Evolutionary conservation across 2,113 vertebrate genomes (phyloP).

Genomic region (Mionectes macconnelli): DNA sequence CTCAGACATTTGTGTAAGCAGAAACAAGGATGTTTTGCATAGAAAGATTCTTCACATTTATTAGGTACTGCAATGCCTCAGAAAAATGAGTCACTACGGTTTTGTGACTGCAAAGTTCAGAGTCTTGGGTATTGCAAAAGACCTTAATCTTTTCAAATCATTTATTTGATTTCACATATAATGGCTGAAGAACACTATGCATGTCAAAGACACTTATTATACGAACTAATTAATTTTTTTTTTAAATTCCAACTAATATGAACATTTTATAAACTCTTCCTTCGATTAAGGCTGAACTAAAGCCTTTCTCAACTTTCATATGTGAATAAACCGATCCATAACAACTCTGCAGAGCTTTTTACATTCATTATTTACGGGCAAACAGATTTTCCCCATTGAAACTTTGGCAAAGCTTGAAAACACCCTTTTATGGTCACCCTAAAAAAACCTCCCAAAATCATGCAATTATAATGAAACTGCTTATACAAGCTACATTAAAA

Average conservation of each 20-base stretch:
- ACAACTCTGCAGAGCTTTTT: background rate
- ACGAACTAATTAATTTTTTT: background rate
- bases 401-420: background rate
- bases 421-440: slow-evolving; percentile 10
- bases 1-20: background rate
- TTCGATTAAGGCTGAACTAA: background rate
- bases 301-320: background rate
- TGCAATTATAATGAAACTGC: background rate
- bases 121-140: background rate
- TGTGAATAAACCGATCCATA: background rate
- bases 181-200: background rate
- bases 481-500: background rate
- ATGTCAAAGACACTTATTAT: background rate
- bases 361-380: background rate
- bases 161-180: background rate
- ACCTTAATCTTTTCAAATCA: background rate
- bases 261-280: background rate
- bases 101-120: background rate
- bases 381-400: background rate
- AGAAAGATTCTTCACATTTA: background rate
- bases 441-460: background rate
- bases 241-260: background rate
- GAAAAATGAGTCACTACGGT: background rate
- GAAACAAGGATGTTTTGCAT: background rate
- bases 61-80: background rate